Conservation (phyloP, 2,113 vertebrate genomes). For the Oceanodroma tethys region DNA sequence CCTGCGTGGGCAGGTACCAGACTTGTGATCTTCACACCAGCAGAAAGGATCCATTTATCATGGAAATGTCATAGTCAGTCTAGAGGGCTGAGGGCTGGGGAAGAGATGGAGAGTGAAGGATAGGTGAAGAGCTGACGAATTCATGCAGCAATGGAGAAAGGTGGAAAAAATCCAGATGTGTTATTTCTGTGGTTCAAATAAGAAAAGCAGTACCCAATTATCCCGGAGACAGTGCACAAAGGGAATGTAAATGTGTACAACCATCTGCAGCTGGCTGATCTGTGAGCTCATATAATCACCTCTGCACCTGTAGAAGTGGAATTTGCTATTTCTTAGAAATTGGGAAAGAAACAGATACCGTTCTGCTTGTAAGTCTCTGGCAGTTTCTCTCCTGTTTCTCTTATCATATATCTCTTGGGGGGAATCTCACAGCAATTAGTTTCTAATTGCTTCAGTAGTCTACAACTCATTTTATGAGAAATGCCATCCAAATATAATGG, state of each 20-base stretch:
- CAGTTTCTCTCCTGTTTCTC: neutral
- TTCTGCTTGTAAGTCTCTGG: neutral
- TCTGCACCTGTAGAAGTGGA: neutral
- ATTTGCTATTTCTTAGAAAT: neutral
- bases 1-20: neutral
- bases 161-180: neutral
- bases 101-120: neutral
- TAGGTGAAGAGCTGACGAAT: neutral
- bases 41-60: neutral
- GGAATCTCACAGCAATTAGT: slow-evolving; percentile 10
- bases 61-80: neutral
- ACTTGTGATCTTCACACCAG: neutral
- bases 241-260: neutral
- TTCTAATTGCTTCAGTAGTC: slow-evolving; percentile 32
- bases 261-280: neutral
- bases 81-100: neutral
- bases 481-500: neutral
- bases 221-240: neutral
- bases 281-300: neutral
- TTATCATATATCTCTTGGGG: neutral
- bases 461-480: slow-evolving; percentile 3
- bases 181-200: neutral
- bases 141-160: neutral
- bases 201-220: neutral
- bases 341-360: neutral